Percentiles rank a stretch among this genome's conserved stretches.
phyloP scores from a whole-genome alignment of 2,888 invertebrate species.

The Alsophila aescularia region DNA sequence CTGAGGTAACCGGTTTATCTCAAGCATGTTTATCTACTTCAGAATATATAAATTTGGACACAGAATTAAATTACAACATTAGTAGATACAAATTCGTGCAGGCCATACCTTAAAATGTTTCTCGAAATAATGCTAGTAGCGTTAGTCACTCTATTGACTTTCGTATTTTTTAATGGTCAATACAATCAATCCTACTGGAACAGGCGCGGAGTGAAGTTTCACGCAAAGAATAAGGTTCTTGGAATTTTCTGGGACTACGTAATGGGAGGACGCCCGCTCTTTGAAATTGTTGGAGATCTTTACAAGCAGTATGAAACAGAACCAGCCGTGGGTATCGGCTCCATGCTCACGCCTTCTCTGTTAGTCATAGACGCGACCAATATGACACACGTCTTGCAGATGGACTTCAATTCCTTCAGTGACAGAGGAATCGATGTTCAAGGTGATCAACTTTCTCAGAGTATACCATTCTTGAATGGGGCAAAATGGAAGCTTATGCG shows the following conservation, averaged over 20 bases:
- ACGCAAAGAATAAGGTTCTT: slow-evolving; percentile 18
- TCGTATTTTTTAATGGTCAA: slow-evolving; percentile 16
- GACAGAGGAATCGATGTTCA: slow-evolving; percentile 48
- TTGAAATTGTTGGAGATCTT: slow-evolving; percentile 27
- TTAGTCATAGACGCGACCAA: slow-evolving; percentile 44
- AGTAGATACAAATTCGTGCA: too few relatives aligned
- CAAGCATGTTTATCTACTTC: background rate
- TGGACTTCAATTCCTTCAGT: slow-evolving; percentile 52
- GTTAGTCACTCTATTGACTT: background rate
- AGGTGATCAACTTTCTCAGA: slow-evolving; percentile 52
- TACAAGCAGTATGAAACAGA: slow-evolving; percentile 51
- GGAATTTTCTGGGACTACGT: slow-evolving; percentile 15
- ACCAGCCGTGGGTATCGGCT: slow-evolving; percentile 49
- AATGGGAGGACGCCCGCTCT: background rate
- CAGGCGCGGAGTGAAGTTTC: slow-evolving; percentile 45
- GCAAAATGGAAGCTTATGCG: slow-evolving; percentile 61
- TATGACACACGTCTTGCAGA: slow-evolving; percentile 39
- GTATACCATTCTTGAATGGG: slow-evolving; percentile 52
- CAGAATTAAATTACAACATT: too few relatives aligned
- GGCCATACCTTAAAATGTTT: slow-evolving; percentile 1
- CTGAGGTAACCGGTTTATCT: background rate
- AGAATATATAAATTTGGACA: too few relatives aligned
- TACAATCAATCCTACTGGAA: slow-evolving; percentile 55
- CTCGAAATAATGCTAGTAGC: slow-evolving; percentile 14
- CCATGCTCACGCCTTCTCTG: slow-evolving; percentile 38